These are phyloP conservation scores for Acutogordius australiensis DNA, from an alignment of 2,888 invertebrate species.

Conservation along the genomic window DNA sequence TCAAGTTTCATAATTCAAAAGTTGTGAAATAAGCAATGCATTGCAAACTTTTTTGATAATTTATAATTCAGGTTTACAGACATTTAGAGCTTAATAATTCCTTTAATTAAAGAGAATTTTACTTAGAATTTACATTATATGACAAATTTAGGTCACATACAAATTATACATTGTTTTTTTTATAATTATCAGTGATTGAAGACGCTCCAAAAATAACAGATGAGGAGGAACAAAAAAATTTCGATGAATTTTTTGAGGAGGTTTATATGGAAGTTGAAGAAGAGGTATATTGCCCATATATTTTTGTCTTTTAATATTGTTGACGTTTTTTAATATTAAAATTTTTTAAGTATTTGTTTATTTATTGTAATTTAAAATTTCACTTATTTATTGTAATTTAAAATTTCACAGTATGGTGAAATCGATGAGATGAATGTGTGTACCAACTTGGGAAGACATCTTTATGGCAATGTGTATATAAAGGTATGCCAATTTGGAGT, in stretches of 20 bases:
- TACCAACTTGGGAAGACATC: constrained; percentile 87
- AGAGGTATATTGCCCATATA: constrained; percentile 27
- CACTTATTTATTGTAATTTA: not conserved
- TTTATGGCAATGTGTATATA: constrained; percentile 95
- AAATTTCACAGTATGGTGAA: constrained; percentile 48
- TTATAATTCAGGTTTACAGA: no score
- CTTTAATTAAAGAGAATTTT: no score
- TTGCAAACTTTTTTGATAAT: no score
- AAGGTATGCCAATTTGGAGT: no score
- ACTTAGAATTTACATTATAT: no score
- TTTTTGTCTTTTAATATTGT: not conserved
- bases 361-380: not conserved
- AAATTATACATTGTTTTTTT: no score
- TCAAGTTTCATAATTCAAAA: no score
- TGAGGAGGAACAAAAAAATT: constrained; percentile 47
- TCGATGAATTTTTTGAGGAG: constrained; percentile 97
- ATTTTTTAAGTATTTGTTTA: no score
- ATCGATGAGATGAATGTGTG: constrained; percentile 99
- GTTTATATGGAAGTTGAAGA: constrained; percentile 94
- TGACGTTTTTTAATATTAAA: not conserved
- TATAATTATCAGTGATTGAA: constrained; percentile 10
- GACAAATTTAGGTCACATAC: no score
- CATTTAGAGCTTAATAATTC: no score
- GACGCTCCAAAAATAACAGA: constrained; percentile 1
- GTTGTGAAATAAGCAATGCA: no score